phyloP scores from a whole-genome alignment of 2,113 vertebrate genomes.

The Castor canadensis region DNA sequence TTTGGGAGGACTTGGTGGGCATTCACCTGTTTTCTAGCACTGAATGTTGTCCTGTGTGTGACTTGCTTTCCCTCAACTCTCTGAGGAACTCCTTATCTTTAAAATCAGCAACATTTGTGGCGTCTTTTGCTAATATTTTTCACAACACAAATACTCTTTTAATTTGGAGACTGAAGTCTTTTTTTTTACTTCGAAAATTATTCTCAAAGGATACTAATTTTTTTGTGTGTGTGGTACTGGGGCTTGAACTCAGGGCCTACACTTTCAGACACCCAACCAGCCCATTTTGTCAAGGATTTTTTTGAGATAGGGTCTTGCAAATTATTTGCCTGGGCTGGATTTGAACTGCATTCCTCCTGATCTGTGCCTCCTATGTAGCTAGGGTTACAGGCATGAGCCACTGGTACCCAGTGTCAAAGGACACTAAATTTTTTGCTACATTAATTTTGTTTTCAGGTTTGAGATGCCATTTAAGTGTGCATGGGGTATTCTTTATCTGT shows the following conservation, averaged over 20 bases:
- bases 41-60: neutral
- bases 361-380: no score
- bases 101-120: neutral
- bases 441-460: neutral
- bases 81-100: neutral
- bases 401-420: no score
- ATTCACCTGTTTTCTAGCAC: neutral
- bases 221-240: neutral
- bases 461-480: rapidly evolving
- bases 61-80: neutral
- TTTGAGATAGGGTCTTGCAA: no score
- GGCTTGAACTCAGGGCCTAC: no score
- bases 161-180: rapidly evolving
- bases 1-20: neutral
- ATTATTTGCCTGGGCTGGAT: no score
- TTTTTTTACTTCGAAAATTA: no score
- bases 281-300: no score
- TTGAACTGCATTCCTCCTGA: no score
- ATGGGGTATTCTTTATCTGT: no score
- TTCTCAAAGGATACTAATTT: rapidly evolving
- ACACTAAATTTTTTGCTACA: rapidly evolving
- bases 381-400: no score
- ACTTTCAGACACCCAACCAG: no score
- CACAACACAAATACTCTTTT: rapidly evolving
- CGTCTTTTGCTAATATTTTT: neutral